Evolutionary conservation across 2,797 vertebrate species (phyloP).

Genomic region (Danionella dracula): DNA sequence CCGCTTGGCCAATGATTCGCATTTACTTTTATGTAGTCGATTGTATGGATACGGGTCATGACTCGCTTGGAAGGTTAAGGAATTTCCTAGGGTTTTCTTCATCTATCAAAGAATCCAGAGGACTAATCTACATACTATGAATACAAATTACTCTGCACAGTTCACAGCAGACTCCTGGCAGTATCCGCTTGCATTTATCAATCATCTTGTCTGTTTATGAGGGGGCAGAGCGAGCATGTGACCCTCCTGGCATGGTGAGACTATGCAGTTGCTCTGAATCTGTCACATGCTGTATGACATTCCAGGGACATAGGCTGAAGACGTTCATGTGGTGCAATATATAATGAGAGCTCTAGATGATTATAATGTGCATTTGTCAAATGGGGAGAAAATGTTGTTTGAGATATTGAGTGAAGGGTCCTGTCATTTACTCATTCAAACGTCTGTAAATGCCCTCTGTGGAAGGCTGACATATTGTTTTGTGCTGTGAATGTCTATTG

Average conservation of each 20-base stretch:
- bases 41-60: constrained; percentile 48
- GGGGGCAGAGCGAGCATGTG: constrained; percentile 1
- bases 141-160: constrained; percentile 51
- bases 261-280: constrained; percentile 17
- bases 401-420: not conserved
- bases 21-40: constrained; percentile 34
- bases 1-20: constrained; percentile 35
- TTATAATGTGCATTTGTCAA: not conserved
- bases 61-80: constrained; percentile 53
- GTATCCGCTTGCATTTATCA: constrained; percentile 29
- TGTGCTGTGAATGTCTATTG: too few relatives aligned
- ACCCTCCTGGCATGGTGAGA: constrained; percentile 18
- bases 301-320: not conserved
- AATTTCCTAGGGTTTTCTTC: constrained; percentile 36
- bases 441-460: not conserved
- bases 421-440: not conserved
- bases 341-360: constrained; percentile 8
- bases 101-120: constrained; percentile 45
- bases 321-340: not conserved
- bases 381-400: not conserved
- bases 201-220: constrained; percentile 29
- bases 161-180: constrained; percentile 29
- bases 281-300: constrained; percentile 4
- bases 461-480: too few relatives aligned
- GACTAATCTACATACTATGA: constrained; percentile 59